Base-by-base conservation (phyloP, 2,888 invertebrate species). In the Andrena flavipes region DNA sequence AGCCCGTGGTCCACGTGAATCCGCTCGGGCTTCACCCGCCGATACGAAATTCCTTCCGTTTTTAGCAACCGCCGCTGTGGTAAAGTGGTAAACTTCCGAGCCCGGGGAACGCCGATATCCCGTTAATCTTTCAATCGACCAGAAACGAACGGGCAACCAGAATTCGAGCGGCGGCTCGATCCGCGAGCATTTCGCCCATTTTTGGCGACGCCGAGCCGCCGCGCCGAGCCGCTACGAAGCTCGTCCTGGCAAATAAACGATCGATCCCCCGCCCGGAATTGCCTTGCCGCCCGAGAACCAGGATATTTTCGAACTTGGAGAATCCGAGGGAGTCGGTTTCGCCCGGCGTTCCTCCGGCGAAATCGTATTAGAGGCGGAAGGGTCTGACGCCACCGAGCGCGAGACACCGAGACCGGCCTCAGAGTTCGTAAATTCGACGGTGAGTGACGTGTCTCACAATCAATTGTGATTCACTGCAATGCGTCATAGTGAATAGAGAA, bases 401-500 rank as follows among this genome's bases (percentile, higher is more conserved):
- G 49, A 23, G 35, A 33, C 42, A 23, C 59, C 49, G n/a, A 29
- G 35, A 33, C 23, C 30, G 60, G 63, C 16, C 16, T 49, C 68
- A n/a, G 20, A 33, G 65, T 64, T 80, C 62, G 74, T 68, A 70
- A 72, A 65, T 67, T 74, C 63, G 78, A 69, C 76, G 69, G 30
- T 76, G 85, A 87, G 77, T 80, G 87, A 87, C 87, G 87, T 86
- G 67, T 77, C 76, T 79, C 69, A 42, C 4, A 42, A 42, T 42
- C 42, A 54, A 75, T 82, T 70, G 80, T 84, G 86, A 87, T 87
- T 87, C 85, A 85, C 84, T 82, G 84, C 87, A 85, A 83, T 87
- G 87, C 87, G 87, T 87, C 87, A 85, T 75, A 72, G 35, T 74
- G 76, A 84, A 76, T 68, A 79, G 80, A 77, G 80, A 76, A 84